These are phyloP conservation scores for Andinoacara biseriatus DNA, from an alignment of 2,113 vertebrate species.

Conservation along the genomic window DNA sequence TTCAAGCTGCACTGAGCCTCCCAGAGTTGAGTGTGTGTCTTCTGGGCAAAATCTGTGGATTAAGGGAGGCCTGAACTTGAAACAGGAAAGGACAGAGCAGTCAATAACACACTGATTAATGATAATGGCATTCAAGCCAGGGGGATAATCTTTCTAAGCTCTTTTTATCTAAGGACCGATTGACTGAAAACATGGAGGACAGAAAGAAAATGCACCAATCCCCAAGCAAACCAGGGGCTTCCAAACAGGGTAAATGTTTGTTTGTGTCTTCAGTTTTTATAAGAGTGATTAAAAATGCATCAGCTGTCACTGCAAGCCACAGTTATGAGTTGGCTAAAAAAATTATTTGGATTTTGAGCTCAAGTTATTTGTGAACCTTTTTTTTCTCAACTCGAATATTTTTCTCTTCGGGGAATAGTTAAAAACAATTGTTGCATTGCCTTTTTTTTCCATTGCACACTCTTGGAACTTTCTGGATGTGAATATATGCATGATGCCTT, in stretches of 20 bases:
- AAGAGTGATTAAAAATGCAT: constrained; percentile 38
- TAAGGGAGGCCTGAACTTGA: constrained; percentile 86
- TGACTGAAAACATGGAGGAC: constrained; percentile 78
- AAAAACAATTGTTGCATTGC: background rate
- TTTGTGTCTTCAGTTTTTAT: constrained; percentile 50
- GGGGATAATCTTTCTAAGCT: constrained; percentile 88
- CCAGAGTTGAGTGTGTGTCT: constrained; percentile 73
- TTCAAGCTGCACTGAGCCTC: constrained; percentile 65
- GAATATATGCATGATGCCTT: constrained; percentile 29
- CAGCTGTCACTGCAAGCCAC: constrained; percentile 7
- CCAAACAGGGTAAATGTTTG: constrained; percentile 63
- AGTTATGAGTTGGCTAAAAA: background rate
- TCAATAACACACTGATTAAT: constrained; percentile 90
- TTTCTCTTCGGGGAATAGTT: constrained; percentile 5
- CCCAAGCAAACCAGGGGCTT: constrained; percentile 61
- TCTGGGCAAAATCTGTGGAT: constrained; percentile 81
- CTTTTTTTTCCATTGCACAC: background rate
- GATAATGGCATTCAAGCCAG: constrained; percentile 86
- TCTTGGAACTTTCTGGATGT: background rate
- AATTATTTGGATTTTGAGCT: background rate
- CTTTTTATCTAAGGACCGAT: constrained; percentile 84
- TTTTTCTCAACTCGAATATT: background rate
- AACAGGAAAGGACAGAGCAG: constrained; percentile 83
- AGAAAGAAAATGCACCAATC: constrained; percentile 71
- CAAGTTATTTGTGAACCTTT: background rate